phyloP scores from a whole-genome alignment of 2,888 invertebrate species.

The Nebria salina region DNA sequence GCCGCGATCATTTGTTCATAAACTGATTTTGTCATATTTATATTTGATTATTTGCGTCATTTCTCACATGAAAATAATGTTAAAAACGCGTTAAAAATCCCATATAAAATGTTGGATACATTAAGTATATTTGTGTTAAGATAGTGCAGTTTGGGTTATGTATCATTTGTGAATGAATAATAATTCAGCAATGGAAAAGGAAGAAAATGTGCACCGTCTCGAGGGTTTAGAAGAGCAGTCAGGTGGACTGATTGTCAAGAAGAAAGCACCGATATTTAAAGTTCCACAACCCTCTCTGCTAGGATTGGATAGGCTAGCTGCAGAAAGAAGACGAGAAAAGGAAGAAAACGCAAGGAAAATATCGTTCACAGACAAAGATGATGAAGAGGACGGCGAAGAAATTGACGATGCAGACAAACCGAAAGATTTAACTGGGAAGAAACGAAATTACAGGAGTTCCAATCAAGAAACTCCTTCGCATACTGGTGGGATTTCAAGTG shows the following conservation, averaged over 20 bases:
- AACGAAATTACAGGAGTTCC: slow-evolving; percentile 78
- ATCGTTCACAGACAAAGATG: slow-evolving; percentile 70
- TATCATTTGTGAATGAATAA: slow-evolving; percentile 6
- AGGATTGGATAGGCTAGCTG: slow-evolving; percentile 87
- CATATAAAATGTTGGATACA: not conserved
- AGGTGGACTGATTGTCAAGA: slow-evolving; percentile 79
- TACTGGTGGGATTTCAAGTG: slow-evolving; percentile 89
- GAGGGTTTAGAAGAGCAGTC: slow-evolving; percentile 72
- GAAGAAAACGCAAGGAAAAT: slow-evolving; percentile 72
- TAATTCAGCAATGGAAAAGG: slow-evolving; percentile 56
- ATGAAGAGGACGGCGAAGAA: slow-evolving; percentile 59
- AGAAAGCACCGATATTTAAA: slow-evolving; percentile 77
- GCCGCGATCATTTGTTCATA: slow-evolving; percentile 4
- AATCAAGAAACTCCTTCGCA: slow-evolving; percentile 93
- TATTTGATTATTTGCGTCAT: slow-evolving; percentile 14
- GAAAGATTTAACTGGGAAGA: slow-evolving; percentile 55
- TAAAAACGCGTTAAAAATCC: not conserved
- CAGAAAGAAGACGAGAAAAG: slow-evolving; percentile 72
- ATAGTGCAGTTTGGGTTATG: slow-evolving; percentile 8
- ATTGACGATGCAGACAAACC: slow-evolving; percentile 56
- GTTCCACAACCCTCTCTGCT: slow-evolving; percentile 80
- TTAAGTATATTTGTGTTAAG: not conserved
- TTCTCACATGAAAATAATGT: not conserved
- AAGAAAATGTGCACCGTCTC: slow-evolving; percentile 74
- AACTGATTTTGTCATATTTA: slow-evolving; percentile 17